These are phyloP conservation scores for Tetramorium simillimum DNA, from an alignment of 1,140 invertebrate species.

Conservation along the genomic window DNA sequence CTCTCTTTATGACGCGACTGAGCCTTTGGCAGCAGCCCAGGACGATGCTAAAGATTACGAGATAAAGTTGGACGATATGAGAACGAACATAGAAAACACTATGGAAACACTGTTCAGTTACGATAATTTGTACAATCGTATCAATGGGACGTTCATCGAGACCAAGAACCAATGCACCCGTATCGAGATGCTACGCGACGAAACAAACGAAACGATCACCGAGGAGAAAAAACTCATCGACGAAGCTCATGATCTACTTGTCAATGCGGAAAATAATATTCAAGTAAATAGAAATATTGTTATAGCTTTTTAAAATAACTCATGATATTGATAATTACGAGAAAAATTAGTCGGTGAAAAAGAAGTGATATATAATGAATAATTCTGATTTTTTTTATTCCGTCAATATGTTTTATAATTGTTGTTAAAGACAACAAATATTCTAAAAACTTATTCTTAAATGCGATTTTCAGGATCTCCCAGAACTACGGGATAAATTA, in stretches of 20 bases:
- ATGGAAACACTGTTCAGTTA: slow-evolving; percentile 81
- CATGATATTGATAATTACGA: neutral
- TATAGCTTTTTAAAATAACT: neutral
- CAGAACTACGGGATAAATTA: slow-evolving; percentile 78
- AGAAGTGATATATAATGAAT: neutral
- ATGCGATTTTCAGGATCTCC: slow-evolving; percentile 75
- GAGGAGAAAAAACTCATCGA: slow-evolving; percentile 78
- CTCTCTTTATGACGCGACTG: slow-evolving; percentile 81
- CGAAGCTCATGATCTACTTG: slow-evolving; percentile 75
- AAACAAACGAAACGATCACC: slow-evolving; percentile 69
- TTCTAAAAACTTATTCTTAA: neutral
- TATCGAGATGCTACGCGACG: slow-evolving; percentile 70
- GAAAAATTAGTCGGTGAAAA: neutral
- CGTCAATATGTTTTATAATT: neutral
- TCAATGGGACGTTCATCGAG: slow-evolving; percentile 75
- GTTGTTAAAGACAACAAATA: neutral
- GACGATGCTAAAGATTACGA: slow-evolving; percentile 77
- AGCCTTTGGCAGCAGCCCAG: slow-evolving; percentile 80
- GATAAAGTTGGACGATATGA: slow-evolving; percentile 78
- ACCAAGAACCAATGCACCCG: slow-evolving; percentile 67
- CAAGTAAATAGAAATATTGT: slow-evolving; percentile 69
- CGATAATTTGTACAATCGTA: slow-evolving; percentile 79
- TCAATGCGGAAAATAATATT: slow-evolving; percentile 80
- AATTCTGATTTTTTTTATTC: neutral
- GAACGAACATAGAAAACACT: slow-evolving; percentile 76